Evolutionary conservation across 1,140 invertebrate genomes (phyloP).

Genomic region (Zaprionus davidi): DNA sequence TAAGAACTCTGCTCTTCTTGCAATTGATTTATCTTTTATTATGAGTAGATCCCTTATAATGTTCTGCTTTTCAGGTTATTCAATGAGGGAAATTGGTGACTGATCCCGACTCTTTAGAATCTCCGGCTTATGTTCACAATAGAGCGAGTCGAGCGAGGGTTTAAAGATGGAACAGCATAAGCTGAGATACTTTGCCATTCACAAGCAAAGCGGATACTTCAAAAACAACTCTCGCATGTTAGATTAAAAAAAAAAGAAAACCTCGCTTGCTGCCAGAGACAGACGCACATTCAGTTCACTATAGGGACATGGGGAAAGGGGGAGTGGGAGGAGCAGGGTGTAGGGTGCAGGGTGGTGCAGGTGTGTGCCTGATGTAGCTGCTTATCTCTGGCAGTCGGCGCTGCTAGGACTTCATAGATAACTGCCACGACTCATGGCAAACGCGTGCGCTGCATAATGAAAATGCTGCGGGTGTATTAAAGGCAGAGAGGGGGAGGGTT

Average conservation of each 20-base stretch:
- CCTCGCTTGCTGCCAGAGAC: background rate
- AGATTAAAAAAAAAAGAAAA: slow-evolving; percentile 21
- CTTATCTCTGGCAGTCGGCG: slow-evolving; percentile 43
- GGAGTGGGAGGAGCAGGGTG: background rate
- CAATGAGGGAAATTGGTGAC: background rate
- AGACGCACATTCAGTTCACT: background rate
- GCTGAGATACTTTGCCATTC: slow-evolving; percentile 3
- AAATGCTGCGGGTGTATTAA: slow-evolving; percentile 46
- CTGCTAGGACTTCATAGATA: slow-evolving; percentile 56
- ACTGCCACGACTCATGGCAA: slow-evolving; percentile 60
- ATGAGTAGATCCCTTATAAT: background rate
- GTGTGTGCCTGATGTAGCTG: slow-evolving; percentile 35
- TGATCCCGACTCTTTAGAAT: background rate
- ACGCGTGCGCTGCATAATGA: slow-evolving; percentile 73
- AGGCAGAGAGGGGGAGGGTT: background rate
- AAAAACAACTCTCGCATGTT: slow-evolving; percentile 36
- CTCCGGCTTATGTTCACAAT: background rate
- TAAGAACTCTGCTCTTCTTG: background rate
- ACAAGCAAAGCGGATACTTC: slow-evolving; percentile 10
- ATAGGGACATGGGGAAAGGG: background rate
- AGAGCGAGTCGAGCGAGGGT: background rate
- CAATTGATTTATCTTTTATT: background rate
- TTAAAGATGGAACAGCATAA: background rate
- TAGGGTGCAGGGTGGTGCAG: background rate
- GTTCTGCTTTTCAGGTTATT: background rate